Evolutionary conservation across 2,113 vertebrate genomes (phyloP), one percentile per base, ranked within the genome.

Genomic region (Forbesichthys agassizii): DNA sequence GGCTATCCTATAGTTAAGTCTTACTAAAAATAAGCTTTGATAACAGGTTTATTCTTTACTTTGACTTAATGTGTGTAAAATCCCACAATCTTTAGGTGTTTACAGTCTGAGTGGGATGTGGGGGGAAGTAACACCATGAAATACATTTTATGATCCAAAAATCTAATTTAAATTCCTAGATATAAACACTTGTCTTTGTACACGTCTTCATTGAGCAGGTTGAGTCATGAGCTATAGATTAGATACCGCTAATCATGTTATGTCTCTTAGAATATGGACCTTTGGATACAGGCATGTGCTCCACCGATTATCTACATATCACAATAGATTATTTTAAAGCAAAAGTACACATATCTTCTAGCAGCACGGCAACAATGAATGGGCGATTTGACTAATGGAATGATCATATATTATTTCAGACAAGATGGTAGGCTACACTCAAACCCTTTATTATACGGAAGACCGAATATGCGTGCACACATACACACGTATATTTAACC

Each of bases 121-220:
- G 64, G 27, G 27, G 63, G n/a, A 53, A 13, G 64, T 52, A 55
- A 55, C 3, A 55, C 27, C 11, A 68, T 12, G 42, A 62, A 57
- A 61, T n/a, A 69, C 1, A 72, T 71, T 71, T 16, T 69, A 58
- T 75, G 52, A 69, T 55, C 58, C 53, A 48, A 62, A 66, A 16
- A 47, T 13, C 64, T 36, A 14, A 47, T 13, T 61, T 47, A 16
- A 27, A 69, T 68, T 58, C 64, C 71, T 70, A 78, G 48, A 82
- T 77, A 78, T 81, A 68, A 82, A 86, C 68, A 64, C 48, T 76
- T 55, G 55, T 79, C 27, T 27, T 77, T 85, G 20, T 78, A 77
- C 80, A 87, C 48, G 69, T 66, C 75, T 77, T 87, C 74, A 68
- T 84, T 70, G 71, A 81, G 74, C 78, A 69, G 69, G 64, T 71